phyloP scores from a whole-genome alignment of 2,888 invertebrate species.

The Drosophila neutralis region DNA sequence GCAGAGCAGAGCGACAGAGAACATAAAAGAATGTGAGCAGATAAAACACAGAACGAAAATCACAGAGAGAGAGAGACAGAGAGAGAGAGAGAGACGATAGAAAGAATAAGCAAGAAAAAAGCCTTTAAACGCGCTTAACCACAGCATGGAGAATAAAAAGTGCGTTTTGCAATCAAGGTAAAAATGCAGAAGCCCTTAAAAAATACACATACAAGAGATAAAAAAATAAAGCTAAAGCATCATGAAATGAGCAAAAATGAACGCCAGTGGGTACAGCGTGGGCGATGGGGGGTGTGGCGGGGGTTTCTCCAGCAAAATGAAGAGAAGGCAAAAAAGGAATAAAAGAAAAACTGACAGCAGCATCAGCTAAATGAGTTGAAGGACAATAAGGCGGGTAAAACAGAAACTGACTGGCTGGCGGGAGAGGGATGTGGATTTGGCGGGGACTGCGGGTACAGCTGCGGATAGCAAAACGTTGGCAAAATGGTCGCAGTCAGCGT shows the following conservation, averaged over 20 bases:
- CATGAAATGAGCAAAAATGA: conserved; percentile 31
- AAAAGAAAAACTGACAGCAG: conserved; percentile 48
- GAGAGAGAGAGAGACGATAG: not conserved
- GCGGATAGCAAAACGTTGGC: conserved; percentile 74
- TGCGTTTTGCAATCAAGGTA: conserved; percentile 77
- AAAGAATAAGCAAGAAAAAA: not conserved
- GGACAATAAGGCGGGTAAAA: conserved; percentile 54
- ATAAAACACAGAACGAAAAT: not conserved
- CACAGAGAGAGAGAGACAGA: not conserved
- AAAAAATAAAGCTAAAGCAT: conserved; percentile 1
- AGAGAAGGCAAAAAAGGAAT: conserved; percentile 5
- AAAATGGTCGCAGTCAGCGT: conserved; percentile 64
- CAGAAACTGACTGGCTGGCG: not conserved
- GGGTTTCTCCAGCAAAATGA: not conserved
- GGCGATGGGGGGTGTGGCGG: not conserved
- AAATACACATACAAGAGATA: conserved; percentile 20
- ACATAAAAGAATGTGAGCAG: not conserved
- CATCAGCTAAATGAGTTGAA: conserved; percentile 75
- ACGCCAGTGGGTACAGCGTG: conserved; percentile 11
- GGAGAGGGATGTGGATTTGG: not conserved
- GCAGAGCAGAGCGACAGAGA: not conserved
- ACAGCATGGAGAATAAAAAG: conserved; percentile 70
- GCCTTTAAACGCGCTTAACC: conserved; percentile 72
- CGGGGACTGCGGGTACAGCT: conserved; percentile 8
- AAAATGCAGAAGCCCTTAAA: conserved; percentile 55